Evolutionary conservation across 2,797 vertebrate genomes (phyloP), one percentile per base, ranked within the genome.

Genomic region (Neostethus bicornis): DNA sequence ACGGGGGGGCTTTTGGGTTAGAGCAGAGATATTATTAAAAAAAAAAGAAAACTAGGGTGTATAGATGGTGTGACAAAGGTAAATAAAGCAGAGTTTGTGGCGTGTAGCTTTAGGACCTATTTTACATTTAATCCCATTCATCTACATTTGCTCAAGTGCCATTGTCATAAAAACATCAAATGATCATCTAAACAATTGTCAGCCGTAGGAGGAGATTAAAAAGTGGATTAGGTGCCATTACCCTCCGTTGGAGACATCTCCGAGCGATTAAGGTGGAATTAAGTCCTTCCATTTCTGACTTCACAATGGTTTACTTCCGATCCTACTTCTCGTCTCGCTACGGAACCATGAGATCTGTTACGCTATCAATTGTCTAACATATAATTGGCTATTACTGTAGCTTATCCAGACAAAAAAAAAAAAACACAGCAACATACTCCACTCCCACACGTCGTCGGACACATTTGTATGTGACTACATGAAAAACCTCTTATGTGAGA

Each of bases 161-260:
- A 45, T 53, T 41, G 56, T 54, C 61, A 69, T 61, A 65, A 44
- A 66, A 61, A 56, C 37, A 39, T 24, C 16, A 60, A 68, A 66
- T 28, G 13, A 19, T 61, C 25, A 4, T 68, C 51, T 50, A 73
- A 70, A 78, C 54, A 55, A 61, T 49, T 48, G 48, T 48, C 42
- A 47, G 61, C 55, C 37, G 46, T 39, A 41, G 51, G 56, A 54
- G 28, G 61, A 76, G 71, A 67, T 35, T 73, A 66, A 55, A 54
- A 64, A 52, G 56, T 67, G 79, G 65, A 81, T 85, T 81, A 81
- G 14, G 49, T 54, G 49, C 59, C 75, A 68, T 81, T 79, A 73
- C 50, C 47, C 25, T 73, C 61, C 70, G 64, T 73, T 53, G 45
- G 55, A 58, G 67, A 77, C 77, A 77, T 67, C 51, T 58, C 44